Base-by-base conservation (phyloP, 2,888 invertebrate genomes). In the Hedychridium roseum region DNA sequence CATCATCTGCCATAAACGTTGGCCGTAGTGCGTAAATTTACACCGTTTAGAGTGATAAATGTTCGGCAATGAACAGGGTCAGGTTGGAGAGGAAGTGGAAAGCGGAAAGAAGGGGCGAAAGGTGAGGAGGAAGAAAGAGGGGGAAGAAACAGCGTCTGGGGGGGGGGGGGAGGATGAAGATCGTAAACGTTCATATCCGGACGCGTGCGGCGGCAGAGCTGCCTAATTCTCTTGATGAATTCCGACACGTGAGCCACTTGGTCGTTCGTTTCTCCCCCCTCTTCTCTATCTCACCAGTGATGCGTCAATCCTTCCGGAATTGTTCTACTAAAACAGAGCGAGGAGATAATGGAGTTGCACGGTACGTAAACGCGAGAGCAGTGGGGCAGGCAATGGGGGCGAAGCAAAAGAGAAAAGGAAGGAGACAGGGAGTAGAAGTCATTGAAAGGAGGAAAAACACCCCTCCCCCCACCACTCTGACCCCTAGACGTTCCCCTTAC, bases 161-260 rank as follows among this genome's bases (percentile, higher is more conserved):
- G 16, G 12, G n/a, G 12, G 31, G 15, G n/a, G 17, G 18, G n/a
- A 23, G 31, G 23, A 43, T 23, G 37, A 32, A 32, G 48, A 52
- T 52, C 43, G 41, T 48, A 48, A 46, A 43, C 27, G 43, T 40
- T 48, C 41, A 38, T 32, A 37, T 37, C 41, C 36, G 32, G 20
- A 12, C 20, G 27, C n/a, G 21, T 20, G 17, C 6, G 7, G 21
- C 27, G 26, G 26, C n/a, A n/a, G n/a, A n/a, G 9, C n/a, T 21
- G 17, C 15, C 28, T 41, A 43, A 53, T 43, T 36, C 18, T 12
- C 40, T 23, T 38, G 43, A 44, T 50, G 50, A 49, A 56, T 53
- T 50, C 38, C 38, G 42, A 53, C 55, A 36, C 37, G 42, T 39
- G 45, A 55, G 48, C 43, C 42, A 49, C 54, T 51, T 41, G 43